phyloP scores from a whole-genome alignment of 2,797 vertebrate genomes.

The Geotrypetes seraphini region DNA sequence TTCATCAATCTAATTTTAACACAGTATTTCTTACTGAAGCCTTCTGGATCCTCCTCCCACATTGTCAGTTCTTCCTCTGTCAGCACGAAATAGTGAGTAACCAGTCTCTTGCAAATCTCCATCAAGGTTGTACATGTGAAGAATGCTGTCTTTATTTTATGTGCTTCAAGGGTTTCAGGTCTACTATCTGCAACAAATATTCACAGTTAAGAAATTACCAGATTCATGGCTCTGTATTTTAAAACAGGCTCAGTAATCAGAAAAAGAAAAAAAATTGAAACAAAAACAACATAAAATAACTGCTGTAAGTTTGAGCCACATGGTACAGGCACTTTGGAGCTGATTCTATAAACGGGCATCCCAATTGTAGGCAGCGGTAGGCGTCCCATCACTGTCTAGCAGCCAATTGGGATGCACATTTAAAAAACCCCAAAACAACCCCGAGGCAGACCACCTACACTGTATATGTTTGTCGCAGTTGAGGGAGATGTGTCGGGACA shows the following conservation, averaged over 20 bases:
- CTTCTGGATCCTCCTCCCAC: conserved; percentile 97
- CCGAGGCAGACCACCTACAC: no score
- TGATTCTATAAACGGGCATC: no score
- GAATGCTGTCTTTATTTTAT: conserved; percentile 87
- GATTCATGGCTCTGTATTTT: background rate
- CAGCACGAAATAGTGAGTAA: conserved; percentile 89
- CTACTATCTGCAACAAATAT: conserved; percentile 73
- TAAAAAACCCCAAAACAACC: no score
- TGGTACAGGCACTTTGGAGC: no score
- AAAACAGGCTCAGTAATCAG: background rate
- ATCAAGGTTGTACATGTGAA: conserved; percentile 89
- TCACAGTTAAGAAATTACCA: conserved; percentile 6
- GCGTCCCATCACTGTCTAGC: no score
- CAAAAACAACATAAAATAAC: no score
- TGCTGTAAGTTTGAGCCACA: no score
- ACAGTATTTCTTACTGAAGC: conserved; percentile 73
- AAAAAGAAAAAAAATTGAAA: background rate
- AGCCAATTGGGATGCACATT: no score
- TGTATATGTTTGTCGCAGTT: no score
- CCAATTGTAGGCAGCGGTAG: no score
- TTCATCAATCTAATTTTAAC: no score
- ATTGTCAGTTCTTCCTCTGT: conserved; percentile 85
- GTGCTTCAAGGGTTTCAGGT: conserved; percentile 87
- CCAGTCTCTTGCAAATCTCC: conserved; percentile 85
- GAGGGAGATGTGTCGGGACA: no score